Percentiles rank a stretch among this genome's conserved stretches.
phyloP scores from a whole-genome alignment of 2,797 vertebrate species.

The Emys orbicularis region DNA sequence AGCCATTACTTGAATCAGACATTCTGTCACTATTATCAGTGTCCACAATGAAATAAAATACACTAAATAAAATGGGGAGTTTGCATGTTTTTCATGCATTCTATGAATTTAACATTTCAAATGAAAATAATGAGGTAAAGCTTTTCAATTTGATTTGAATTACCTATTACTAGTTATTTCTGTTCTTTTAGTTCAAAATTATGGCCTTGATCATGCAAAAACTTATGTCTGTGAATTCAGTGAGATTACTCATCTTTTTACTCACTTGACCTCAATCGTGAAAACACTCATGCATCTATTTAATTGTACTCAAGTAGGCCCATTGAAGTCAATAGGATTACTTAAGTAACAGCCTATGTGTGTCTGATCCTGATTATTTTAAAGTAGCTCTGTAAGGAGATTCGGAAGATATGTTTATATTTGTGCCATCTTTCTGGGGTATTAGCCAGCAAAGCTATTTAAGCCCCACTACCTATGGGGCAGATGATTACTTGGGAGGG shows the following conservation, averaged over 20 bases:
- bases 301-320: neutral
- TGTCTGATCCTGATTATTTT: neutral
- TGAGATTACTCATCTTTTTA: neutral
- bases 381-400: neutral
- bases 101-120: neutral
- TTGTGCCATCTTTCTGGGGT: neutral
- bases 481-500: neutral
- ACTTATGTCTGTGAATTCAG: neutral
- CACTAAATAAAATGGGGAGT: fast-evolving
- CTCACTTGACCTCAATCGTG: neutral
- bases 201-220: neutral
- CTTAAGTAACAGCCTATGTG: neutral
- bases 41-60: neutral
- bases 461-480: fast-evolving
- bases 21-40: neutral
- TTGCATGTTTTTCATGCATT: neutral
- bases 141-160: neutral
- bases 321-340: neutral
- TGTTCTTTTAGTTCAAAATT: neutral
- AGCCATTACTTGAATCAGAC: neutral
- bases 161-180: neutral
- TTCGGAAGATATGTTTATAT: neutral
- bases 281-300: neutral
- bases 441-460: neutral
- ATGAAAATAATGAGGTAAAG: neutral